Base-by-base conservation (phyloP, 1,140 invertebrate species). In the Bathynomus jamesi region DNA sequence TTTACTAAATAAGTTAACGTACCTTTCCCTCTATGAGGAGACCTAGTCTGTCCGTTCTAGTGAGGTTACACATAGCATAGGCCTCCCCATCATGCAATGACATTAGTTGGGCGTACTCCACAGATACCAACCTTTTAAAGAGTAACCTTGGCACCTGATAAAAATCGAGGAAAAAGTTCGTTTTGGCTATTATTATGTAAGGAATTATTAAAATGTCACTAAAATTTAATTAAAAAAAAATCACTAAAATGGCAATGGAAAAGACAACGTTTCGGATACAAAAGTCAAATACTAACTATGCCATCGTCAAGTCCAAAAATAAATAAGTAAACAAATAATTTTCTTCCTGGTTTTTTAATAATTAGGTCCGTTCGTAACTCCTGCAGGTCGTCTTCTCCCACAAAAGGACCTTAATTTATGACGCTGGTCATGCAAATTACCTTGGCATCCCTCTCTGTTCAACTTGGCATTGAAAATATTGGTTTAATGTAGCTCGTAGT, bases 61-160 rank as follows among this genome's bases (percentile, higher is more conserved):
- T 94, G 8, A 95, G 83, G 81, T 92, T 90, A 83, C 94, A 91
- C 84, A 93, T 90, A 5, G 92, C 92, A 79, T 95, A 95, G 0
- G 90, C 89, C 81, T 94, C 93, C 0, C 92, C 84, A 0, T 91
- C 89, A 77, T 94, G 91, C 2, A 94, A 80, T 0, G 90, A 91
- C 86, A 92, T 89, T 73, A 94, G 87, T 72, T 91, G 88, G 0
- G 91, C 90, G 78, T 91, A 91, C 79, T 94, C 91, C 0, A 88
- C 85, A 2, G 89, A 88, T 0, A 92, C 90, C 79, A 94, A 87
- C 76, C 89, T 86, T 79, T 93, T 93, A 78, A 92, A 94, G 78
- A 91, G 87, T 3, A 90, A 81, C 74, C 92, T 85, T 10, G 88
- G 86, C 7, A 92, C 87, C 90, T 91, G n/a, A n/a, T n/a, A n/a